A percentile compares a stretch with the other conserved stretches of the same genome.
Conservation (phyloP, 2,113 vertebrate species). For the Sapajus apella region DNA sequence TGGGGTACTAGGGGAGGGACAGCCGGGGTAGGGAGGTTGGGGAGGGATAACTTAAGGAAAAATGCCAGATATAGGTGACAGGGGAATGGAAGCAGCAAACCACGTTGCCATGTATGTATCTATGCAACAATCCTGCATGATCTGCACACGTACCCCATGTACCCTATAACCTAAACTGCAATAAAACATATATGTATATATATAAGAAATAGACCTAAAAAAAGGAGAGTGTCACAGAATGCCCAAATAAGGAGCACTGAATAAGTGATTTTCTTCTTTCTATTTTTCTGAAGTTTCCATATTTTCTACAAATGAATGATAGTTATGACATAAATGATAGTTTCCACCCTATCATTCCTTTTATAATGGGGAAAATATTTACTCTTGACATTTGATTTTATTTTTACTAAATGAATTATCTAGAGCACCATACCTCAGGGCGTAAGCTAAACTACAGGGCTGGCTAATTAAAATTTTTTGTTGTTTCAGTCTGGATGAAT, state of each 20-base stretch:
- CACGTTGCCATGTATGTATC: no score
- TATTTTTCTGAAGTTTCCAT: background rate
- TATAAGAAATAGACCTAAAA: no score
- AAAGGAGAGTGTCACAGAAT: background rate
- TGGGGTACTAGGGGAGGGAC: no score
- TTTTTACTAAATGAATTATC: constrained; percentile 20
- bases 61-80: no score
- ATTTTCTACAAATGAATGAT: background rate
- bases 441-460: background rate
- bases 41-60: no score
- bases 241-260: background rate
- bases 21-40: no score
- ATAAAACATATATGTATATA: no score
- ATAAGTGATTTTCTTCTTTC: background rate
- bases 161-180: no score
- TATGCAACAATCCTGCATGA: no score
- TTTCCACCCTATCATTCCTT: background rate
- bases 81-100: no score
- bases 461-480: background rate
- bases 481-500: background rate
- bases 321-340: no score
- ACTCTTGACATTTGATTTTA: background rate
- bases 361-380: background rate
- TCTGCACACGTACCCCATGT: no score
- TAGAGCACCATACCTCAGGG: background rate